Conservation (phyloP, 2,797 vertebrate species). For the Takifugu ocellatus region DNA sequence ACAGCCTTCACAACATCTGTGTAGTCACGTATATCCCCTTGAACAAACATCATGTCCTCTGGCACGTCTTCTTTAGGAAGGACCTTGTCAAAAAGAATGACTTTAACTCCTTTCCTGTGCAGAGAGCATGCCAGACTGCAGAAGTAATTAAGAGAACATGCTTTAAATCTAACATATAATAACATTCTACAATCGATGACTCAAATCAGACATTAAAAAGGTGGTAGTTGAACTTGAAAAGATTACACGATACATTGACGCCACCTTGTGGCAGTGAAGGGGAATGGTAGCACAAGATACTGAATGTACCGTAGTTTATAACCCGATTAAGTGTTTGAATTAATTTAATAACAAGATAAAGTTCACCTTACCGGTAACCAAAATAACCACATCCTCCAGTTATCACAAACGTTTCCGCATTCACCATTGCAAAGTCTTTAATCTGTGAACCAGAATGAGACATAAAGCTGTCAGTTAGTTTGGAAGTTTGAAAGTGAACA, state of each 20-base stretch:
- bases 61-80: slow-evolving; percentile 73
- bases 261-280: slow-evolving; percentile 36
- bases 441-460: slow-evolving; percentile 20
- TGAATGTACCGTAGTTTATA: not conserved
- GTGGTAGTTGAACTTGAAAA: no score
- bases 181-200: no score
- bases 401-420: slow-evolving; percentile 67
- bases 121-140: slow-evolving; percentile 85
- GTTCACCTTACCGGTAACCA: slow-evolving; percentile 83
- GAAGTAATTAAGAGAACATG: not conserved
- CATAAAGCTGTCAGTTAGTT: not conserved
- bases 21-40: slow-evolving; percentile 80
- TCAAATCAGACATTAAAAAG: no score
- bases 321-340: not conserved
- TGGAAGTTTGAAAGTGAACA: not conserved
- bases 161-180: no score
- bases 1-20: slow-evolving; percentile 77
- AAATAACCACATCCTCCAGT: slow-evolving; percentile 95
- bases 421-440: slow-evolving; percentile 47
- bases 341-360: not conserved
- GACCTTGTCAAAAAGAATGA: slow-evolving; percentile 84
- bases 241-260: not conserved
- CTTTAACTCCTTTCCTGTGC: slow-evolving; percentile 68
- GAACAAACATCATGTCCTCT: slow-evolving; percentile 77
- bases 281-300: not conserved